Evolutionary conservation across 1,140 invertebrate genomes (phyloP), one percentile per base, ranked within the genome.

Genomic region (Calephelis virginiensis): DNA sequence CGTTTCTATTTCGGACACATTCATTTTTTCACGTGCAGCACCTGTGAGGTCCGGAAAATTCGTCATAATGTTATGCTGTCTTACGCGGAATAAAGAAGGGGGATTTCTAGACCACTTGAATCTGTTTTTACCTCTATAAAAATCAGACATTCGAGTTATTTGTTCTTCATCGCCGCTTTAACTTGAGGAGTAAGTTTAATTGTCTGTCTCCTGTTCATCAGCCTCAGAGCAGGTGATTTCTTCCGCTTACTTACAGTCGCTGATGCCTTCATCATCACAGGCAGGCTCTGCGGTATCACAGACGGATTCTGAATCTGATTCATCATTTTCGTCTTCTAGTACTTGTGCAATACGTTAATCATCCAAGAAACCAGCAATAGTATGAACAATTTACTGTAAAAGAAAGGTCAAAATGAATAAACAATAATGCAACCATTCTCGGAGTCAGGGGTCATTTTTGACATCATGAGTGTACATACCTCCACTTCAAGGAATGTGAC

Each of bases 381-480:
- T 60, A 17, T 60, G 38, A 28, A 60, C 11, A 60, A 38, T 38
- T 60, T 37, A 60, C 10, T 11, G 17, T 3, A 60, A 60, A 60
- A 60, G 37, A 60, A 28, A 60, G 8, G n/a, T 3, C 50, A n/a
- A 60, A 60, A 60, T 12, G 28, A 38, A 8, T 7, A 60, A 60
- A 60, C 28, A 60, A 60, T 60, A 60, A 60, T 40, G 37, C 17
- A 60, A 60, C 56, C 14, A 60, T 60, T 60, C 56, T 38, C 7
- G 17, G 8, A 60, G 28, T 60, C 28, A 17, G 28, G 56, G 56
- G 8, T 60, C 56, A 60, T 60, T 60, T 60, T 60, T 60, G 56
- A 60, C 56, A 5, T 17, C 56, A 60, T 60, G 56, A 60, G 56
- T 28, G 56, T 38, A 60, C 56, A 60, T 60, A 37, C 56, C 56